These are phyloP conservation scores for Desmodus rotundus DNA, from an alignment of 2,113 vertebrate species.

Conservation along the genomic window DNA sequence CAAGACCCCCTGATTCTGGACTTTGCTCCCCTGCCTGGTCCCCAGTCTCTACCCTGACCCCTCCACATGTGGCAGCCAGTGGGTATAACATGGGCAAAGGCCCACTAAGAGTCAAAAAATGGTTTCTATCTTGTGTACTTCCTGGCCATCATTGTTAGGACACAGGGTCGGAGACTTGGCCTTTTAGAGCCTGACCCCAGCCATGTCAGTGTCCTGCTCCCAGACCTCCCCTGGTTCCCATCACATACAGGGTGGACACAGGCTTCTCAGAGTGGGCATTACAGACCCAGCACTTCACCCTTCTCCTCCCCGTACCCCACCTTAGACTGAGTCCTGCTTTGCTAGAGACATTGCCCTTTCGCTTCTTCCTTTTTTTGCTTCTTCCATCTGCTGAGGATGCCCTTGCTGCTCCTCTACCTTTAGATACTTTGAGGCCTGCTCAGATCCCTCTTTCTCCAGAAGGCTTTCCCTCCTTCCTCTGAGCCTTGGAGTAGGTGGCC, in stretches of 20 bases:
- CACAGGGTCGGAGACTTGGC: neutral
- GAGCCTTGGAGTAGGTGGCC: neutral
- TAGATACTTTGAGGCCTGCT: neutral
- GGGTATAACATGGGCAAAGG: neutral
- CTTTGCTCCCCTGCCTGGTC: neutral
- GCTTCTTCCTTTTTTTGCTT: neutral
- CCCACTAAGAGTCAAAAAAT: neutral
- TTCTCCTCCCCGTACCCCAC: neutral
- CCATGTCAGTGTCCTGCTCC: neutral
- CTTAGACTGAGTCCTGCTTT: neutral
- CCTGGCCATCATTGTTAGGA: neutral
- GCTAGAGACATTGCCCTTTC: neutral
- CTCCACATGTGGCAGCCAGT: neutral
- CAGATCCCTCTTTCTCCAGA: neutral
- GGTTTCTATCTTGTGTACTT: neutral
- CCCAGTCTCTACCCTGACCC: neutral
- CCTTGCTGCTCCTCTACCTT: neutral
- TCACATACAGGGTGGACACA: neutral
- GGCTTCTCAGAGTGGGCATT: neutral
- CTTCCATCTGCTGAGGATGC: neutral
- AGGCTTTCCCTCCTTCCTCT: neutral
- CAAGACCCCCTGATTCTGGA: neutral
- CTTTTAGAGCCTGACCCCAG: neutral
- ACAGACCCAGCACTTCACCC: neutral
- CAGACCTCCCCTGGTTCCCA: neutral